Conservation (phyloP, 2,113 vertebrate species). For the Gracilinanus agilis region DNA sequence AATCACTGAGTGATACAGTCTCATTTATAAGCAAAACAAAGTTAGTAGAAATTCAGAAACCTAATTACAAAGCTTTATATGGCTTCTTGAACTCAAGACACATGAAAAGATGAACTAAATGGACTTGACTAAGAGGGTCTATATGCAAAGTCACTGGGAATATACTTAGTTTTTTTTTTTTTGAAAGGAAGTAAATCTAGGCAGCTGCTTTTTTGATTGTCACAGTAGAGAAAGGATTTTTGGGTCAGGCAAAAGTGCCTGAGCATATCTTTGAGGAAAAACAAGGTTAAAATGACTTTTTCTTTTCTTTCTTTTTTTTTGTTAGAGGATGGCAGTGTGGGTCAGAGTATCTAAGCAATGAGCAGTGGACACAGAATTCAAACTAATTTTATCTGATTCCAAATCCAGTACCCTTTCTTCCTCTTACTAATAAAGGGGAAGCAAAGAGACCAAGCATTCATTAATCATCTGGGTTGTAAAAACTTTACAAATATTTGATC, state of each 20-base stretch:
- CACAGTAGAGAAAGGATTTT: no score
- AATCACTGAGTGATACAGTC: not conserved
- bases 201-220: no score
- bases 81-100: not conserved
- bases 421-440: not conserved
- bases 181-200: no score
- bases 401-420: not conserved
- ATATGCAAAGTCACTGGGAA: slow-evolving; percentile 29
- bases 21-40: not conserved
- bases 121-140: not conserved
- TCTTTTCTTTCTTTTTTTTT: not conserved
- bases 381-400: not conserved
- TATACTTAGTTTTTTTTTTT: not conserved
- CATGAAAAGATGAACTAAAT: not conserved
- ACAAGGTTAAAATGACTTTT: not conserved
- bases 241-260: not conserved
- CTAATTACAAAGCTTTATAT: not conserved
- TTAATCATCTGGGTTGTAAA: no score
- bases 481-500: no score
- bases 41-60: not conserved
- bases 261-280: not conserved
- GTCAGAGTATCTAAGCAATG: not conserved
- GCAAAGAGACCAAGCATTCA: not conserved
- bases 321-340: not conserved
- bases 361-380: not conserved